A percentile compares a stretch with the other conserved stretches of the same genome.
These are phyloP conservation scores for Epinotia bilunana DNA, from an alignment of 2,888 invertebrate genomes.

Conservation along the genomic window DNA sequence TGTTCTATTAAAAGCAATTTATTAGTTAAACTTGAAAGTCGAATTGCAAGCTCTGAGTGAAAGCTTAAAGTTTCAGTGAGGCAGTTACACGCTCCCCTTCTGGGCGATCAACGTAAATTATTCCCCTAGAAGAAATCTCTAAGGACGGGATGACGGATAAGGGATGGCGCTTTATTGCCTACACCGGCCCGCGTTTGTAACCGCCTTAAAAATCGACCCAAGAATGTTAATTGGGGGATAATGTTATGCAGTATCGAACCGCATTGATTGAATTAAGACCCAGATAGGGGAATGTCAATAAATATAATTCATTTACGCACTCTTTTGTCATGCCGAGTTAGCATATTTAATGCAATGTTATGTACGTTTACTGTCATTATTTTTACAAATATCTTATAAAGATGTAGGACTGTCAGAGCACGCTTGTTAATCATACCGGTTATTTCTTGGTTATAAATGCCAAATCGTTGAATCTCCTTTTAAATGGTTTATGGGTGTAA, in stretches of 20 bases:
- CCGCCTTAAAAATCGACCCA: slow-evolving; percentile 77
- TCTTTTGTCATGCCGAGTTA: slow-evolving; percentile 42
- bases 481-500: slow-evolving; percentile 79
- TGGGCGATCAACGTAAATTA: slow-evolving; percentile 83
- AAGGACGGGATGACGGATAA: slow-evolving; percentile 83
- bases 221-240: slow-evolving; percentile 81
- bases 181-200: slow-evolving; percentile 73
- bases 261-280: slow-evolving; percentile 70
- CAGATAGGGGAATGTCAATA: slow-evolving; percentile 57
- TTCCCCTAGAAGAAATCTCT: slow-evolving; percentile 82
- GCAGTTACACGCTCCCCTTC: slow-evolving; percentile 81
- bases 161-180: slow-evolving; percentile 82
- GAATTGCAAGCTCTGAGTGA: slow-evolving; percentile 80
- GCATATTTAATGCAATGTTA: not conserved
- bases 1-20: slow-evolving; percentile 76
- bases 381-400: not conserved
- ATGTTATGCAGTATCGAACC: slow-evolving; percentile 76
- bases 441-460: slow-evolving; percentile 68
- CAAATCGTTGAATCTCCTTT: slow-evolving; percentile 69
- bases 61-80: slow-evolving; percentile 84
- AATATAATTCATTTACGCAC: slow-evolving; percentile 50
- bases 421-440: slow-evolving; percentile 53
- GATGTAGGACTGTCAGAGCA: not conserved
- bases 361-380: not conserved
- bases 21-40: slow-evolving; percentile 78